Evolutionary conservation across 2,888 invertebrate genomes (phyloP), one percentile per base, ranked within the genome.

Genomic region (Noctua janthina): DNA sequence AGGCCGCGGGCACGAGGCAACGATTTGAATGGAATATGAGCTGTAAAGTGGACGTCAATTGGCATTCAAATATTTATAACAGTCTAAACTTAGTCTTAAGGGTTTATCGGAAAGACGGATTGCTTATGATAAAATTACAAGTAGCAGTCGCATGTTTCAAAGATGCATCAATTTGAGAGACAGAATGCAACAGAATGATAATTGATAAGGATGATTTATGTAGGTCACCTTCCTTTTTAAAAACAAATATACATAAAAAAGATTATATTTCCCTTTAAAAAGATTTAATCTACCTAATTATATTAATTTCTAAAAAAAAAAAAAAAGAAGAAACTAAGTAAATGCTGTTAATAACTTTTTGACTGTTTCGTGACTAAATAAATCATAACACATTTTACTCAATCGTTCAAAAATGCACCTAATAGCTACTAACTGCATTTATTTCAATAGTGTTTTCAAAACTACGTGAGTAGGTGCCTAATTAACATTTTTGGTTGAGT

Each of bases 21-120:
- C 73, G 3, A 76, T 87, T 81, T 80, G 77, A 87, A 87, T 86
- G 59, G 64, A 76, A 83, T 80, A 78, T 86, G 77, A 87, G 69
- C 70, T 84, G 39, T 49, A 73, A 74, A 69, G 51, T 80, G 66
- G 59, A 70, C 69, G 62, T 68, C 15, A 72, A 70, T 56, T 62
- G 54, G 39, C 59, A 78, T 66, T 78, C n/a, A 69, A 69, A 29
- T 73, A 82, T 82, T 67, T 51, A 64, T 29, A 46, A 68, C 46
- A 43, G n/a, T 69, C 10, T 17, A 39, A 75, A 39, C 39, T 4
- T 39, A 39, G 39, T 39, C 5, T 39, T 39, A 39, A 59, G 56
- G 71, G 39, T 72, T 72, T 70, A 74, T 76, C 56, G 17, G 43
- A 64, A 69, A 49, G 10, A 62, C 20, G 11, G 17, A 74, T 79